Base-by-base conservation (phyloP, 30 jellyfish, hydroid and myxozoan genomes). In the Pelagia noctiluca region DNA sequence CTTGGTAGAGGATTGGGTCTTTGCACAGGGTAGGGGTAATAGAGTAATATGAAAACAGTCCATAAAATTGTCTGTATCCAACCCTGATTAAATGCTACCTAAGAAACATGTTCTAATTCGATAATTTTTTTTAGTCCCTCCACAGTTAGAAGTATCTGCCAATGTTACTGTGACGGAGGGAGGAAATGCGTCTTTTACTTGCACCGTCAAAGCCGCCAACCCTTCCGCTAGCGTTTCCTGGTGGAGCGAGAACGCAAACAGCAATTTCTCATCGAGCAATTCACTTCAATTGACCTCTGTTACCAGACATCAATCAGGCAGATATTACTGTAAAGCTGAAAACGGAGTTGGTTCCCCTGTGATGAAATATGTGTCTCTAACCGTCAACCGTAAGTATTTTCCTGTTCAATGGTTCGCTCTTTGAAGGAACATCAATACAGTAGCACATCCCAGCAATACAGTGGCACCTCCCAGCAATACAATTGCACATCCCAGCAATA, bases 261-360 rank as follows among this genome's bases (percentile, higher is more conserved):
- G 26, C 34, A 28, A 0, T 3, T 19, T 82, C 21, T 3, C 69
- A 1, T 74, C 52, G 38, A 38, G 46, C 2, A 53, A 29, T 33
- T 2, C 57, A 1, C 71, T 65, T 19, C 31, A 63, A 3, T 71
- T 82, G 47, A 19, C 62, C 12, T 50, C 54, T 35, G 78, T 35
- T 3, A 31, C 92, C 13, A 75, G 92, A 28, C 36, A 50, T 50
- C 70, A 71, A 34, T 49, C 82, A 19, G 92, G 92, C 4, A 12
- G 21, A 22, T 82, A 82, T 54, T 22, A 63, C 24, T 82, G 92
- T 57, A 47, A 28, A 5, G 92, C 92, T 0, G 35, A 63, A 50
- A 82, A 82, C 38, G 70, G 81, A 2, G 85, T 69, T 37, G 92
- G 92, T 1, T 49, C 81, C 46, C 86, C 85, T 13, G 86, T 68